Evolutionary conservation across 2,113 vertebrate species (phyloP).

Genomic region (Panthera leo): DNA sequence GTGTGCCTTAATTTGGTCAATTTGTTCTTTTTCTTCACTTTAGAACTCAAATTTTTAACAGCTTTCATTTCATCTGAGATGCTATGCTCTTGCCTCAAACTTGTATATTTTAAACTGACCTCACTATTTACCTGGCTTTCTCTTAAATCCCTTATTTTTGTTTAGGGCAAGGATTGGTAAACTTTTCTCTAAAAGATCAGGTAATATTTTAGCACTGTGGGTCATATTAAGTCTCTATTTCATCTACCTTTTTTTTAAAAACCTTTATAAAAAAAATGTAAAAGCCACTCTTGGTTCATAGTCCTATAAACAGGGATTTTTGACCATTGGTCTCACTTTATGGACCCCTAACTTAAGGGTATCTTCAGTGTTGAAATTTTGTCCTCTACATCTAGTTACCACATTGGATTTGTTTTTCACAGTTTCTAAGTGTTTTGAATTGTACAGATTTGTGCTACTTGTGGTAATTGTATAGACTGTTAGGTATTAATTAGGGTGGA

Average conservation of each 20-base stretch:
- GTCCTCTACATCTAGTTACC: background rate
- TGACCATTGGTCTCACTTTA: background rate
- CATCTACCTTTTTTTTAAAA: background rate
- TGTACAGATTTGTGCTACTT: background rate
- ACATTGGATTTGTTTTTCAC: background rate
- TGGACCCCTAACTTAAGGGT: background rate
- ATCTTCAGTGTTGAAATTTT: constrained; percentile 14
- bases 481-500: background rate
- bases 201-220: background rate
- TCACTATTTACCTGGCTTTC: background rate
- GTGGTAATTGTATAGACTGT: background rate
- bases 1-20: background rate
- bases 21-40: constrained; percentile 15
- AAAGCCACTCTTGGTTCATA: background rate
- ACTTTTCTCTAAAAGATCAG: background rate
- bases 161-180: background rate
- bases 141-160: constrained; percentile 10
- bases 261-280: background rate
- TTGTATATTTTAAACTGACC: background rate
- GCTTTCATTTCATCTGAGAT: background rate
- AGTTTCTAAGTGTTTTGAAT: background rate
- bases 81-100: constrained; percentile 2
- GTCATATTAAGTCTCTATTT: background rate
- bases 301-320: background rate
- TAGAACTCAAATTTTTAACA: background rate